A percentile compares a stretch with the other conserved stretches of the same genome.
These are phyloP conservation scores for Stenopsyche tienmushanensis DNA, from an alignment of 1,140 invertebrate species.

Conservation along the genomic window DNA sequence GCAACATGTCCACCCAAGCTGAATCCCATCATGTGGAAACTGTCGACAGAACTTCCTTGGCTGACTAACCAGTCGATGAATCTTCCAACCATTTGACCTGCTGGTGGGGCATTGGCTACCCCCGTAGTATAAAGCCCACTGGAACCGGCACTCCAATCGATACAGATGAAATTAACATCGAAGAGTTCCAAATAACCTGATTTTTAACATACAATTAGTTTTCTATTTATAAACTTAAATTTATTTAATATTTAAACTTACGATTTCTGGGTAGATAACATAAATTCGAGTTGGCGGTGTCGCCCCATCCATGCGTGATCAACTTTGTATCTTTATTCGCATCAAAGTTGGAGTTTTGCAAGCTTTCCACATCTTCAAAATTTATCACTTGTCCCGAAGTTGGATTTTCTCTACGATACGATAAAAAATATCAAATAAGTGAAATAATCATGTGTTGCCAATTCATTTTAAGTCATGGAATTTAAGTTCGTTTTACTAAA, in stretches of 20 bases:
- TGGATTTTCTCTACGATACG: constrained; percentile 6
- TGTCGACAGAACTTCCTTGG: constrained; percentile 47
- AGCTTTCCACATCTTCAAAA: constrained; percentile 1
- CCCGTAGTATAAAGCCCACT: constrained; percentile 53
- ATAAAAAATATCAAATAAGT: no score
- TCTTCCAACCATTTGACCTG: constrained; percentile 55
- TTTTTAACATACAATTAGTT: no score
- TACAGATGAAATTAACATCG: constrained; percentile 59
- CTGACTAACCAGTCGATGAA: constrained; percentile 55
- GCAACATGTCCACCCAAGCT: constrained; percentile 40
- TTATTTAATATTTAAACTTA: neutral
- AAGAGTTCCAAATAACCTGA: constrained; percentile 50
- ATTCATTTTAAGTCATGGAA: no score
- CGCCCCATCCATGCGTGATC: constrained; percentile 33
- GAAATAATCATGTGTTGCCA: no score
- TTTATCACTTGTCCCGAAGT: neutral
- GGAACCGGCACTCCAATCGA: constrained; percentile 56
- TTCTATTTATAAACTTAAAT: neutral
- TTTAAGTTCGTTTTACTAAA: no score
- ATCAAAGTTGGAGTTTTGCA: constrained; percentile 47
- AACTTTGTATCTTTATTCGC: constrained; percentile 44
- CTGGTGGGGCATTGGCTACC: constrained; percentile 50
- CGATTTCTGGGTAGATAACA: no score
- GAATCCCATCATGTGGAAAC: constrained; percentile 47
- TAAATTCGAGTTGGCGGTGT: no score